phyloP scores from a whole-genome alignment of 2,888 invertebrate genomes.

The Amphipoea lucens region DNA sequence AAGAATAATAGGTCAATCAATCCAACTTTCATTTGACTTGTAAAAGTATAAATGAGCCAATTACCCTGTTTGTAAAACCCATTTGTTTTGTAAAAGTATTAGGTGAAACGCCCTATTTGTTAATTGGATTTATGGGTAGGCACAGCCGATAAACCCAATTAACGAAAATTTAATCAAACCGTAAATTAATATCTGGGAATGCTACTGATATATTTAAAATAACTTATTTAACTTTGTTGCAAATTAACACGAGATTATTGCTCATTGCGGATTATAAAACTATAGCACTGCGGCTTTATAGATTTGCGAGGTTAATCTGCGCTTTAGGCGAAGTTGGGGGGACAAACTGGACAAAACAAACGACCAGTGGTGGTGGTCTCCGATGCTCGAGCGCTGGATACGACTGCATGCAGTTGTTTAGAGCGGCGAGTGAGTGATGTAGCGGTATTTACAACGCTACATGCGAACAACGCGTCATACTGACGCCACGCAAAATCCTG shows the following conservation, averaged over 20 bases:
- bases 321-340: neutral
- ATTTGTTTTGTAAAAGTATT: constrained; percentile 24
- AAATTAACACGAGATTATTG: neutral
- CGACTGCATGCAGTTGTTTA: too few species aligned
- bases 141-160: constrained; percentile 12
- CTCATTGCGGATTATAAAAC: neutral
- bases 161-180: constrained; percentile 25
- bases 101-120: constrained; percentile 19
- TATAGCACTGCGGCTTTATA: neutral
- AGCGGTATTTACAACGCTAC: too few species aligned
- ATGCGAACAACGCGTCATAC: too few species aligned
- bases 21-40: neutral
- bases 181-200: constrained; percentile 20
- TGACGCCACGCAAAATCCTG: too few species aligned
- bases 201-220: constrained; percentile 26
- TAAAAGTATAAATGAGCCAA: neutral
- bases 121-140: constrained; percentile 28
- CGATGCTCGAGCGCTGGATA: too few species aligned
- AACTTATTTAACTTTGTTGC: constrained; percentile 9
- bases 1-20: neutral
- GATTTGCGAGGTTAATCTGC: constrained; percentile 2
- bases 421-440: too few species aligned
- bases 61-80: neutral
- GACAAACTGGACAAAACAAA: neutral
- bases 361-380: neutral